A percentile compares a stretch with the other conserved stretches of the same genome.
Conservation (phyloP, 2,797 vertebrate species). For the Chaetodon trifasciatus region DNA sequence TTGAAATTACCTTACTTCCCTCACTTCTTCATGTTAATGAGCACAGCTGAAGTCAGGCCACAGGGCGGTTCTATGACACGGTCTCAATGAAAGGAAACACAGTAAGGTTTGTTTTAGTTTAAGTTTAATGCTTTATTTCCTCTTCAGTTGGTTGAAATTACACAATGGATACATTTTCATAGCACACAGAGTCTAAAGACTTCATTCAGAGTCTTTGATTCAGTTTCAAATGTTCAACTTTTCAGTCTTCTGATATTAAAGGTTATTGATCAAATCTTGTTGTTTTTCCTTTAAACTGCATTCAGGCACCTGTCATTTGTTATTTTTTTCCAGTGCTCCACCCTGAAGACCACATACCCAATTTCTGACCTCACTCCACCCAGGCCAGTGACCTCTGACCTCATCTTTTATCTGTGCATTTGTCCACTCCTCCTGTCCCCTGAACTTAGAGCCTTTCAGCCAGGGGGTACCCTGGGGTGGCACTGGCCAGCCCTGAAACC, state of each 20-base stretch:
- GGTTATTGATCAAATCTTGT: not conserved
- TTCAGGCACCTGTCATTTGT: not conserved
- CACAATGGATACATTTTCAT: not conserved
- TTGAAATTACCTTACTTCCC: not conserved
- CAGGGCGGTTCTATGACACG: not conserved
- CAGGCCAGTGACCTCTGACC: slow-evolving; percentile 57
- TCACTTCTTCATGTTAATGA: not conserved
- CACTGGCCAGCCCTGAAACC: no score
- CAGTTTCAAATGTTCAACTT: not conserved
- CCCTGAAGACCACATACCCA: slow-evolving; percentile 28
- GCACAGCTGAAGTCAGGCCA: slow-evolving; percentile 16
- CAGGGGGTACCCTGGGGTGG: no score
- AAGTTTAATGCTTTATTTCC: not conserved
- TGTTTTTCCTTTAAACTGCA: not conserved
- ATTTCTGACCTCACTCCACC: slow-evolving; percentile 32
- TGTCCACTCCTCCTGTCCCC: slow-evolving; percentile 28
- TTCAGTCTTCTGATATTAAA: not conserved
- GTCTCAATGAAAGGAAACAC: not conserved
- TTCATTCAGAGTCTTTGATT: not conserved
- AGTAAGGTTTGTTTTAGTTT: no score
- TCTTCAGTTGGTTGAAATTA: not conserved
- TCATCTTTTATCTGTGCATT: slow-evolving; percentile 11
- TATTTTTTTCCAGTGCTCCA: slow-evolving; percentile 38
- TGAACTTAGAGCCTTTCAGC: slow-evolving; percentile 16
- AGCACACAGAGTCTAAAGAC: not conserved